Conservation (phyloP, 2,888 invertebrate genomes). For the Empis livida region DNA sequence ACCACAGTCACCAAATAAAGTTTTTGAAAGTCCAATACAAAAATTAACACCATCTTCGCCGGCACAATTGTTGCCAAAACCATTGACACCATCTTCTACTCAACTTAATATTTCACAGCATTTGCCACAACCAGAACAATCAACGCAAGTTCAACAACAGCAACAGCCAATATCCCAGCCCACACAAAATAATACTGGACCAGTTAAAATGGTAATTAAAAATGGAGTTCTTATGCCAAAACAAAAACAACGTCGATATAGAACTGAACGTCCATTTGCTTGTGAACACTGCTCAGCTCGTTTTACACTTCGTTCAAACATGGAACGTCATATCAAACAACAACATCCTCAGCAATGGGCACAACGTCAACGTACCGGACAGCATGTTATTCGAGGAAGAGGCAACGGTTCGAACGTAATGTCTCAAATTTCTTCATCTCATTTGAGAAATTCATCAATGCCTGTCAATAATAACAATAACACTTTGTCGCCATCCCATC, state of each 20-base stretch:
- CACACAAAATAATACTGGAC: slow-evolving; percentile 14
- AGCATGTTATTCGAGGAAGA: slow-evolving; percentile 35
- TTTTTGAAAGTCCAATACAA: slow-evolving; percentile 9
- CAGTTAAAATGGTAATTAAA: slow-evolving; percentile 75
- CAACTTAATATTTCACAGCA: slow-evolving; percentile 7
- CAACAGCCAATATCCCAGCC: slow-evolving; percentile 16
- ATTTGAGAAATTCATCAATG: slow-evolving; percentile 3
- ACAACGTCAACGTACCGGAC: slow-evolving; percentile 53
- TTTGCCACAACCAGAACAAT: slow-evolving; percentile 8
- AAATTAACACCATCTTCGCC: slow-evolving; percentile 14
- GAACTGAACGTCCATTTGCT: slow-evolving; percentile 81
- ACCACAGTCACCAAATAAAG: slow-evolving; percentile 1
- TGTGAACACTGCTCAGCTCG: slow-evolving; percentile 84
- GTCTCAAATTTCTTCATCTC: slow-evolving; percentile 16
- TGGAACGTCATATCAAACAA: slow-evolving; percentile 89
- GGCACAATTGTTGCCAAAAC: slow-evolving; percentile 20
- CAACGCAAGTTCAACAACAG: slow-evolving; percentile 11
- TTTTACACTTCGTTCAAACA: slow-evolving; percentile 84
- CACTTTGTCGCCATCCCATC: slow-evolving; percentile 22
- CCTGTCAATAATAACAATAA: neutral
- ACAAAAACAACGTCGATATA: slow-evolving; percentile 78
- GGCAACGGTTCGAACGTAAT: slow-evolving; percentile 19
- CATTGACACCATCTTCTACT: slow-evolving; percentile 12
- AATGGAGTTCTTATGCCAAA: slow-evolving; percentile 84
- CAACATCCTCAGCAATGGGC: slow-evolving; percentile 88